Percentiles rank a stretch among this genome's conserved stretches.
Conservation (phyloP, 1,140 invertebrate genomes). For the Octopus bimaculoides region DNA sequence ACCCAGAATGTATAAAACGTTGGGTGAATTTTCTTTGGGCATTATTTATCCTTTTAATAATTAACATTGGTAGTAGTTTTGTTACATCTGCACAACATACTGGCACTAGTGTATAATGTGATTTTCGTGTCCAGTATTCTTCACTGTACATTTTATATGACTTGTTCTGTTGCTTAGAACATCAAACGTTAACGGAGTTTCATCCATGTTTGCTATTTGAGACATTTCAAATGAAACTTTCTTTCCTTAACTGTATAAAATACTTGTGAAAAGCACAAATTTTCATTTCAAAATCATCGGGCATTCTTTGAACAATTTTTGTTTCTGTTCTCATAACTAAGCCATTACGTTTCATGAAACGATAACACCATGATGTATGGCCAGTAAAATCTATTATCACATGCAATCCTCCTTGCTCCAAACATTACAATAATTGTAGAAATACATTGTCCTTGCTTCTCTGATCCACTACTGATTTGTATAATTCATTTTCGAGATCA, state of each 20-base stretch:
- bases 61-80: no score
- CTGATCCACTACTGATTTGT: no score
- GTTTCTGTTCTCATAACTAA: not conserved
- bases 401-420: no score
- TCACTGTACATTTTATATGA: not conserved
- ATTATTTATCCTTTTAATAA: no score
- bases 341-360: not conserved
- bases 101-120: no score
- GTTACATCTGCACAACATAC: no score
- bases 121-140: no score
- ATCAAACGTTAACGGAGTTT: not conserved
- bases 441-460: no score
- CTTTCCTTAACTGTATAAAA: not conserved
- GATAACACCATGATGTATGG: not conserved
- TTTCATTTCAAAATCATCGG: not conserved
- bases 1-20: no score
- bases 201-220: slow-evolving; percentile 1
- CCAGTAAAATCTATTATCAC: not conserved
- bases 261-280: not conserved
- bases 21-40: no score
- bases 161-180: not conserved
- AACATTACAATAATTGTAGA: no score
- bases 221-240: not conserved
- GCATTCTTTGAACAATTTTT: slow-evolving; percentile 1
- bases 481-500: no score